Evolutionary conservation across 2,113 vertebrate genomes (phyloP).

Genomic region (Prietella phreatophila): DNA sequence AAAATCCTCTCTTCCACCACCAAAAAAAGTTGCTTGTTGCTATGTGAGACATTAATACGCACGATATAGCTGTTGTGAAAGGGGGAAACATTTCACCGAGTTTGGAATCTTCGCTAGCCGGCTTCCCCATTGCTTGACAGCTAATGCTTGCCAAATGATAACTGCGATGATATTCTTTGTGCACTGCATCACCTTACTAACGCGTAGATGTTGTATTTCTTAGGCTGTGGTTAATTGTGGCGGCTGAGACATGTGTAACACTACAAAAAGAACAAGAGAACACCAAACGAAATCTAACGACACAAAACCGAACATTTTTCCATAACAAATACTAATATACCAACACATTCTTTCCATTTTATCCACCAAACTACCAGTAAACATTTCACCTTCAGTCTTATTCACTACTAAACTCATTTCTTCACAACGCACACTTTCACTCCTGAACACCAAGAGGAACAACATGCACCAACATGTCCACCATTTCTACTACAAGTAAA

Average conservation of each 20-base stretch:
- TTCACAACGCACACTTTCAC: not conserved
- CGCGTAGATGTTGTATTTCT: not conserved
- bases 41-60: not conserved
- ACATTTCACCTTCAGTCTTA: not conserved
- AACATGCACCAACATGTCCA: not conserved
- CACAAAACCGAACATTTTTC: not conserved
- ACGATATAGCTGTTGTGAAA: not conserved
- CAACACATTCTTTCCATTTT: not conserved
- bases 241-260: too few relatives aligned
- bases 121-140: not conserved
- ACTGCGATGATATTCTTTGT: not conserved
- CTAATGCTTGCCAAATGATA: too few relatives aligned
- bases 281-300: not conserved
- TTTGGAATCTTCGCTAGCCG: not conserved
- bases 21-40: not conserved
- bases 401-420: not conserved
- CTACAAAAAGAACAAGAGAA: not conserved
- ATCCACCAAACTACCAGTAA: not conserved
- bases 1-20: not conserved
- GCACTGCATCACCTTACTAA: not conserved
- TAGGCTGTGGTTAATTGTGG: not conserved
- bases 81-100: not conserved
- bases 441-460: not conserved
- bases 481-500: not conserved
- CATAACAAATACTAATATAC: not conserved